Conservation (phyloP, 1,140 invertebrate species). For the Bicyclus anynana region DNA sequence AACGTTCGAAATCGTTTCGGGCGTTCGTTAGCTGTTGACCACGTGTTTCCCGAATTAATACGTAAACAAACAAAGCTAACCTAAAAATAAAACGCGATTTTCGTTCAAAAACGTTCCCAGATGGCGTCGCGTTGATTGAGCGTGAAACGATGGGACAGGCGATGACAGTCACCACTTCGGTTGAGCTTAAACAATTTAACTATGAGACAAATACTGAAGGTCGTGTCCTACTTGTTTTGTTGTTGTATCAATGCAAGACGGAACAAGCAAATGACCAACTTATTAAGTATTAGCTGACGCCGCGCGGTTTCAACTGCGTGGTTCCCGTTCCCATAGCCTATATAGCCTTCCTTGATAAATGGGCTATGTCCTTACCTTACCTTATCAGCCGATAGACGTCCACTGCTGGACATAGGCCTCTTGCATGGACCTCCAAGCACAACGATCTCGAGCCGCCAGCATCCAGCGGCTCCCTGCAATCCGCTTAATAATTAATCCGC, state of each 20-base stretch:
- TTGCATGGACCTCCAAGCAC: too few relatives aligned
- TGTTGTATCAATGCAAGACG: background rate
- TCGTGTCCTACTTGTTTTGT: background rate
- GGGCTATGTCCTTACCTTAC: too few relatives aligned
- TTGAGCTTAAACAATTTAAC: background rate
- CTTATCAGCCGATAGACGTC: too few relatives aligned
- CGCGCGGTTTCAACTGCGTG: too few relatives aligned
- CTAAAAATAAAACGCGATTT: constrained; percentile 31
- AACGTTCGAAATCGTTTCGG: constrained; percentile 17
- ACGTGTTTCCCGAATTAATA: constrained; percentile 25
- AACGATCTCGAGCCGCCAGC: too few relatives aligned
- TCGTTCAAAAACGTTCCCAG: constrained; percentile 27
- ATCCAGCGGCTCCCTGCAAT: too few relatives aligned
- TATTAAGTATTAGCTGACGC: too few relatives aligned
- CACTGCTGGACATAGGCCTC: too few relatives aligned
- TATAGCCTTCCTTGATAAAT: too few relatives aligned
- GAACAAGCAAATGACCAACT: too few relatives aligned
- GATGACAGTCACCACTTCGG: constrained; percentile 11
- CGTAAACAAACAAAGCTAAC: constrained; percentile 33
- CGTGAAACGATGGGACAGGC: constrained; percentile 24
- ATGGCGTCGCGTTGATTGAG: constrained; percentile 31
- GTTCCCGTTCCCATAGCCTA: too few relatives aligned
- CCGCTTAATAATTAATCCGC: too few relatives aligned
- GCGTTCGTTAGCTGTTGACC: constrained; percentile 11
- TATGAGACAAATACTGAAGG: background rate